These are phyloP conservation scores for Eutolmus rufibarbis DNA, from an alignment of 2,888 invertebrate species.

Conservation along the genomic window DNA sequence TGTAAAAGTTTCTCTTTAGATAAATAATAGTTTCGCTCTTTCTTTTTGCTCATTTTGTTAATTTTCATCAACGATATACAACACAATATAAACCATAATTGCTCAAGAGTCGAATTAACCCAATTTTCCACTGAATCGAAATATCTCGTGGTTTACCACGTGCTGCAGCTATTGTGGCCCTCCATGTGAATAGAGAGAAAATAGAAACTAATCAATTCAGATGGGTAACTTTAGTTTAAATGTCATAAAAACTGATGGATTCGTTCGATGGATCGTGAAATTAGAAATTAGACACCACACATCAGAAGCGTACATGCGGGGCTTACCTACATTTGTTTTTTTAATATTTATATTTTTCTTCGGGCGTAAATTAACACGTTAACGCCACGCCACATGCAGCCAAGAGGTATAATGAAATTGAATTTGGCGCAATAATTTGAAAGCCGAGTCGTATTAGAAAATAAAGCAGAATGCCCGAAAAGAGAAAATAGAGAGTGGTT, in stretches of 20 bases:
- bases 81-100: neutral
- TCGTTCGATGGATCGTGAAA: neutral
- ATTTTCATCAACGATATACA: neutral
- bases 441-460: neutral
- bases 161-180: neutral
- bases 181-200: neutral
- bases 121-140: neutral
- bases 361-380: neutral
- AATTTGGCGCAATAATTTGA: neutral
- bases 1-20: neutral
- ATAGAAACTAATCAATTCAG: neutral
- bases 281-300: neutral
- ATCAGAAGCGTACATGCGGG: neutral
- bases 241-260: neutral
- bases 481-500: neutral
- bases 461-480: neutral
- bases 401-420: neutral
- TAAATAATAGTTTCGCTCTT: neutral
- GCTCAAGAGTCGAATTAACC: neutral
- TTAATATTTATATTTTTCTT: neutral
- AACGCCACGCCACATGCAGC: neutral
- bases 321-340: neutral
- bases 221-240: neutral
- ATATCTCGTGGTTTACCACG: neutral
- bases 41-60: neutral